Conservation (phyloP, 2,113 vertebrate genomes). For the Xenotilapia leptura region DNA sequence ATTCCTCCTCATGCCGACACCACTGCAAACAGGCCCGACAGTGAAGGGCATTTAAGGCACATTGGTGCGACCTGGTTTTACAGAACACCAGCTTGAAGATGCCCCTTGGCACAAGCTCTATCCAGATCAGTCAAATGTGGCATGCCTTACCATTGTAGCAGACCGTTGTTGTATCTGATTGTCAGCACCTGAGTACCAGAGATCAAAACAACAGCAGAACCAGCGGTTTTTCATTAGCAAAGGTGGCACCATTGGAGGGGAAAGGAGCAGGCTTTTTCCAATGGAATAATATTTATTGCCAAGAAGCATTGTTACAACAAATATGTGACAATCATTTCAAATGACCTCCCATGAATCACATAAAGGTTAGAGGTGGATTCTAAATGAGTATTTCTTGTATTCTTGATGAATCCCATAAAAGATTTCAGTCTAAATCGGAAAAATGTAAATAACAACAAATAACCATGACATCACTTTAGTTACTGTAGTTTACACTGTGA, state of each 20-base stretch:
- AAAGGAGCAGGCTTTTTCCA: neutral
- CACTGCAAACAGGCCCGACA: neutral
- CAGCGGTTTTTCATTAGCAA: neutral
- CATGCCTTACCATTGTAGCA: neutral
- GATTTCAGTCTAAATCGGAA: neutral
- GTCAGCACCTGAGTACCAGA: neutral
- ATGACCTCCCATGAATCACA: neutral
- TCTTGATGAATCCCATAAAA: neutral
- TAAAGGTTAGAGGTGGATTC: neutral
- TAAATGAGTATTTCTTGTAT: neutral
- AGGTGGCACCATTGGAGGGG: neutral
- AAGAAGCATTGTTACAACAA: neutral
- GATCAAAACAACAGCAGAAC: neutral
- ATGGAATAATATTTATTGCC: accelerated
- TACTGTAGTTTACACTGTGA: neutral
- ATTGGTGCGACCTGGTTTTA: neutral
- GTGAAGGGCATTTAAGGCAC: neutral
- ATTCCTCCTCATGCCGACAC: accelerated
- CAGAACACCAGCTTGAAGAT: neutral
- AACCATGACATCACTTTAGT: neutral
- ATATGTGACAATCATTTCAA: neutral
- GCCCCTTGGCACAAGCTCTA: neutral
- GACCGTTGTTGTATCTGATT: neutral
- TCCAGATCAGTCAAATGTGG: neutral
- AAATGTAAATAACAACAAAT: neutral